Conservation (phyloP, 2,113 vertebrate genomes). For the Cochlearius cochlearius region DNA sequence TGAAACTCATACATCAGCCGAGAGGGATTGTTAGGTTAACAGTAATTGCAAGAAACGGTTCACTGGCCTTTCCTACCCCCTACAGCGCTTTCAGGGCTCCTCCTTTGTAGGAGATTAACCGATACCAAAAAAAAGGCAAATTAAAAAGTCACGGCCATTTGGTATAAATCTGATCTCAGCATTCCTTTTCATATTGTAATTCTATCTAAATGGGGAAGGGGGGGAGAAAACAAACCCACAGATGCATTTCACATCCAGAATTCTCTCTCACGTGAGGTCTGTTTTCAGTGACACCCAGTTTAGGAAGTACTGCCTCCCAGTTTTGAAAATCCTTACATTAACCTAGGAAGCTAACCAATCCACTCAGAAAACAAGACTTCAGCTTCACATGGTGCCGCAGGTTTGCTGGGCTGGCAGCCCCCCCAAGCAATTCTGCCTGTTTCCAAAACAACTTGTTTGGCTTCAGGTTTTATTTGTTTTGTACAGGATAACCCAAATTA, state of each 20-base stretch:
- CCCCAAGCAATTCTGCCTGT: not conserved
- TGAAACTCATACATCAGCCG: not conserved
- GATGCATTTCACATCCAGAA: not conserved
- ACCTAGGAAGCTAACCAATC: not conserved
- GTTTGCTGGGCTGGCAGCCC: not conserved
- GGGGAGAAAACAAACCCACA: not conserved
- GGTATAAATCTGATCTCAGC: not conserved
- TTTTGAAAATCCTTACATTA: not conserved
- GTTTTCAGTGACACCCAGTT: not conserved
- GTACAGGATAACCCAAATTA: not conserved
- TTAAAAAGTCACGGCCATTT: not conserved
- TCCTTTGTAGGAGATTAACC: not conserved
- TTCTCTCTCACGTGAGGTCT: not conserved
- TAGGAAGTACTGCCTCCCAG: not conserved
- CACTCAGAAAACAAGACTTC: not conserved
- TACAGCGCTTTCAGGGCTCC: not conserved
- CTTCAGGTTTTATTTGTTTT: not conserved
- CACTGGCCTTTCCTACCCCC: slow-evolving; percentile 1
- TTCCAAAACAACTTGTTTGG: not conserved
- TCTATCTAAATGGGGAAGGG: not conserved
- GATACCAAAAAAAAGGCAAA: not conserved
- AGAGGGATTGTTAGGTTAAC: not conserved
- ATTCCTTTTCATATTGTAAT: not conserved
- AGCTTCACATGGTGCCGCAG: not conserved
- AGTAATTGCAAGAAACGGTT: slow-evolving; percentile 2